These are phyloP conservation scores for Cyanistes caeruleus DNA, from an alignment of 2,113 vertebrate genomes.

Conservation along the genomic window DNA sequence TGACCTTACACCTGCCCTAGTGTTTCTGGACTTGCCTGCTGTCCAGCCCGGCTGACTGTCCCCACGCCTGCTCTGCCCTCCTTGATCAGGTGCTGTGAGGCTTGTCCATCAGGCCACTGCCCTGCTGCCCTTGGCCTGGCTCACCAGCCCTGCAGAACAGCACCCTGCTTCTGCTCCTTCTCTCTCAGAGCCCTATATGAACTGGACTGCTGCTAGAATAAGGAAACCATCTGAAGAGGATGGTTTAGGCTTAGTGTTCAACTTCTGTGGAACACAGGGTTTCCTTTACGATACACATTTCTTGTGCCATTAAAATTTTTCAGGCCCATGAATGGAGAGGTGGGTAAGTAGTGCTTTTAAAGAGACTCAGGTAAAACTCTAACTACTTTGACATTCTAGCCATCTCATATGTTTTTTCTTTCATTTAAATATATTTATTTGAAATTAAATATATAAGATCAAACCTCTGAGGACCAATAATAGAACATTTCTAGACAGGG, in stretches of 20 bases:
- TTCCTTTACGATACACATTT: background rate
- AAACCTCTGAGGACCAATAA: background rate
- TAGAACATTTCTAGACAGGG: background rate
- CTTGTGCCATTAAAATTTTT: background rate
- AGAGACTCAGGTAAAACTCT: background rate
- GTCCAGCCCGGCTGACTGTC: accelerated
- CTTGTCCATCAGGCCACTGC: background rate
- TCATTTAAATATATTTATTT: background rate
- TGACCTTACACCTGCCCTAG: background rate
- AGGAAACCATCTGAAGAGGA: background rate
- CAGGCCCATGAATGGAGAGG: background rate
- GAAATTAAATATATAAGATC: background rate
- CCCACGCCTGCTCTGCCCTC: background rate
- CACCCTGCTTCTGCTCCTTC: background rate
- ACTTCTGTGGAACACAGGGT: background rate
- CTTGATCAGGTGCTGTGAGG: background rate
- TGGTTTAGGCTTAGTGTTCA: background rate
- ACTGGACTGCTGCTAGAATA: background rate
- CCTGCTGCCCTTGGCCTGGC: background rate
- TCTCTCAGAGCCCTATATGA: background rate
- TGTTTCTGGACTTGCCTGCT: background rate
- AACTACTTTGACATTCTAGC: background rate
- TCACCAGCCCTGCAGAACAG: background rate
- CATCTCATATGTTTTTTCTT: background rate
- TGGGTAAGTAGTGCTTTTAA: background rate